These are phyloP conservation scores for Plagodis pulveraria DNA, from an alignment of 2,888 invertebrate genomes.

Conservation along the genomic window DNA sequence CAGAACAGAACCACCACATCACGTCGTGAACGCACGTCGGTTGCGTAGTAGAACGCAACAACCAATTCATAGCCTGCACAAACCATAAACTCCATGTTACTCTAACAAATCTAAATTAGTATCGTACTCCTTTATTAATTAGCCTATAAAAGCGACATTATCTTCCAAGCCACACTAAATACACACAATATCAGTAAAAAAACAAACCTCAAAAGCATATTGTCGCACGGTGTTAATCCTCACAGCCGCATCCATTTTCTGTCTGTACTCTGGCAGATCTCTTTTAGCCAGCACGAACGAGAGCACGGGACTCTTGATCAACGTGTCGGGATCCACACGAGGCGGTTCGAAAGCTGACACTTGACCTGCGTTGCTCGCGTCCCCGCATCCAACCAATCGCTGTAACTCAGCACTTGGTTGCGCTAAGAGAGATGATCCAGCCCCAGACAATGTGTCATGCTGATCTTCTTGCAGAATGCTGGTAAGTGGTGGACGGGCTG, in stretches of 20 bases:
- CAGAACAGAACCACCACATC: conserved; percentile 98
- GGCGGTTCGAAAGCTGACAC: conserved; percentile 73
- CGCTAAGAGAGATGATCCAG: conserved; percentile 92
- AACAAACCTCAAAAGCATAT: conserved; percentile 92
- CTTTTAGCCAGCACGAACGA: conserved; percentile 94
- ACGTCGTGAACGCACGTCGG: conserved; percentile 96
- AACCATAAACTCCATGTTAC: not conserved
- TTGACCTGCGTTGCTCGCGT: conserved; percentile 47
- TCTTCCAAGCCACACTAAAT: too few species aligned
- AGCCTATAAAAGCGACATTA: too few species aligned
- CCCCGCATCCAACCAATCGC: conserved; percentile 86
- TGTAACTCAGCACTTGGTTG: conserved; percentile 95
- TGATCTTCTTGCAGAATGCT: conserved; percentile 63
- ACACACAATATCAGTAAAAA: too few species aligned
- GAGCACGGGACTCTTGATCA: conserved; percentile 93
- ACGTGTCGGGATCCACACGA: conserved; percentile 77
- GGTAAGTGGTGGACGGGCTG: conserved; percentile 83
- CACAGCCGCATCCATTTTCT: conserved; percentile 95
- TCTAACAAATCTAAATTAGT: too few species aligned
- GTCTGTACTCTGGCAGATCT: conserved; percentile 92
- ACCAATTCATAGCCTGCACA: conserved; percentile 94
- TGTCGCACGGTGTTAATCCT: conserved; percentile 92
- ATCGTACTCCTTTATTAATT: too few species aligned
- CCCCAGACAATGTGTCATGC: conserved; percentile 85
- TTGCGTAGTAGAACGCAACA: conserved; percentile 95